phyloP scores from a whole-genome alignment of 2,113 vertebrate genomes.

The Rhabdornis inornatus region DNA sequence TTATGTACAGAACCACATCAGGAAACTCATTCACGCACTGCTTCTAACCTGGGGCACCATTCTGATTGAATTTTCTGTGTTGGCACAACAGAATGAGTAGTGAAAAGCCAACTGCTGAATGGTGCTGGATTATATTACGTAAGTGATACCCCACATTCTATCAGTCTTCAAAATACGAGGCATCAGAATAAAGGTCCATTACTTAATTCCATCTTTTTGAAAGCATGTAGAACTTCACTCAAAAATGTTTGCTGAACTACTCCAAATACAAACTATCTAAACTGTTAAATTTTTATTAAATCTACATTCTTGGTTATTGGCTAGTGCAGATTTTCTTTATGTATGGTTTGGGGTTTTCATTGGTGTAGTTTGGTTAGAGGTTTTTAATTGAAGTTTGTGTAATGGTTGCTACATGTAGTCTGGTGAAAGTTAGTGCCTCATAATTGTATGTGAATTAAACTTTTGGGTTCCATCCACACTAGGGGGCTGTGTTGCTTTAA shows the following conservation, averaged over 20 bases:
- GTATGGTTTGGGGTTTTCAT: background rate
- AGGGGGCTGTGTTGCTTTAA: constrained; percentile 42
- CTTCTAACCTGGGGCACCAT: background rate
- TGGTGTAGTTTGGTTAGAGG: too few species aligned
- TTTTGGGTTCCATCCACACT: background rate
- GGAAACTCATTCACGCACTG: background rate
- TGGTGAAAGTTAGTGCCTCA: background rate
- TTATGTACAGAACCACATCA: background rate
- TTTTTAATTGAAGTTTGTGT: background rate
- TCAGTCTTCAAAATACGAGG: background rate
- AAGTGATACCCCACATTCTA: rapidly evolving
- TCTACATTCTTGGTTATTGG: background rate
- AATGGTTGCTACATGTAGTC: background rate
- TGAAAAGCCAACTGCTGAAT: background rate
- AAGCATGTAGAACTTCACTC: background rate
- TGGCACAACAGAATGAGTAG: background rate
- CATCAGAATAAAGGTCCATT: background rate
- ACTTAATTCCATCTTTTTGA: background rate
- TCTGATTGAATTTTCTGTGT: background rate
- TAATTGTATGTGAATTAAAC: background rate
- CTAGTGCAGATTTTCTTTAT: background rate
- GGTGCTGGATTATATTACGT: background rate
- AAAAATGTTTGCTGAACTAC: background rate
- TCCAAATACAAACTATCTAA: background rate
- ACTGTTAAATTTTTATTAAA: background rate